phyloP scores from a whole-genome alignment of 2,888 invertebrate species.

The Drosophila anomelani region DNA sequence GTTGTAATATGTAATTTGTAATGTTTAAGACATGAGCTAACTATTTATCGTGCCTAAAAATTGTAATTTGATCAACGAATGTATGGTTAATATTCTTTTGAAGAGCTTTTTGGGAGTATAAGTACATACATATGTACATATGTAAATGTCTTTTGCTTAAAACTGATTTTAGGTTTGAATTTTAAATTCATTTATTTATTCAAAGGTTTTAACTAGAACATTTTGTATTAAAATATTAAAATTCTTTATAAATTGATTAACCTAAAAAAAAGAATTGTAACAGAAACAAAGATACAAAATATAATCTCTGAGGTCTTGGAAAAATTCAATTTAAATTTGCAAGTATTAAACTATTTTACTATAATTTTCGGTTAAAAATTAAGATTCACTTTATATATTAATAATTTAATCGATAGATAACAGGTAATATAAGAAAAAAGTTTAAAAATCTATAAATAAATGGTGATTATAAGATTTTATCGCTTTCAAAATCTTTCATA shows the following conservation, averaged over 20 bases:
- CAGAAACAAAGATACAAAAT: background rate
- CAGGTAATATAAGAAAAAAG: too few relatives aligned
- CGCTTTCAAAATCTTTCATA: too few relatives aligned
- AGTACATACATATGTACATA: too few relatives aligned
- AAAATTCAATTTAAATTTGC: too few relatives aligned
- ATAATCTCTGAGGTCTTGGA: background rate
- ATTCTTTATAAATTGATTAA: background rate
- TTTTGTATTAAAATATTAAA: background rate
- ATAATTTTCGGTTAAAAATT: too few relatives aligned
- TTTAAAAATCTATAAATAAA: too few relatives aligned
- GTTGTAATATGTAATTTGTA: background rate
- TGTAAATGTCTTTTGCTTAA: too few relatives aligned
- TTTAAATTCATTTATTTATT: too few relatives aligned
- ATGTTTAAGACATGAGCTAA: background rate
- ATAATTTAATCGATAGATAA: too few relatives aligned
- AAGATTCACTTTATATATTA: too few relatives aligned
- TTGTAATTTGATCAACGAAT: background rate
- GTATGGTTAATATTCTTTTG: background rate
- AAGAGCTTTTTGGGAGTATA: background rate
- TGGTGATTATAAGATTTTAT: too few relatives aligned
- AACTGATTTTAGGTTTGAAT: background rate
- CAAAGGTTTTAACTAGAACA: background rate
- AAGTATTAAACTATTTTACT: too few relatives aligned
- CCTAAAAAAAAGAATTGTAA: background rate
- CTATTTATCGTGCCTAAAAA: background rate